A percentile compares a stretch with the other conserved stretches of the same genome.
Evolutionary conservation across 2,113 vertebrate genomes (phyloP).

Genomic region (Rattus norvegicus): DNA sequence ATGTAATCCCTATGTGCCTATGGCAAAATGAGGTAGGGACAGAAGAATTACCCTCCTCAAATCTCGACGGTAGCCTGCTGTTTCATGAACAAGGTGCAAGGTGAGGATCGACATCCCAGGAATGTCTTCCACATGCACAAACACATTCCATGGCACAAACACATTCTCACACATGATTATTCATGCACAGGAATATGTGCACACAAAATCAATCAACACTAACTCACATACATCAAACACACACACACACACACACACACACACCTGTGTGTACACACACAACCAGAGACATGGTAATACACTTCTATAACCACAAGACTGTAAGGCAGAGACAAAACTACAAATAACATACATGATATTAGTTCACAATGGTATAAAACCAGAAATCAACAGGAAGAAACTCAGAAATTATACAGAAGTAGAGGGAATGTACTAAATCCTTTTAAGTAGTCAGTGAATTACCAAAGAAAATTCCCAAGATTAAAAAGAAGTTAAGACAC

Average conservation of each 20-base stretch:
- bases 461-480: not conserved
- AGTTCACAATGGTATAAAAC: not conserved
- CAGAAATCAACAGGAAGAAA: not conserved
- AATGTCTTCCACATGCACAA: not conserved
- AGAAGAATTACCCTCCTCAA: not conserved
- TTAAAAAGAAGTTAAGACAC: not conserved
- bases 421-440: not conserved
- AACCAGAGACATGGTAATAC: not conserved
- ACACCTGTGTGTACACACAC: no score
- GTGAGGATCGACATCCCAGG: not conserved
- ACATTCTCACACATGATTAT: not conserved
- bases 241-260: no score
- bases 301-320: not conserved
- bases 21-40: not conserved
- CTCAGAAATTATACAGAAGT: not conserved
- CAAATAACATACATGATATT: not conserved
- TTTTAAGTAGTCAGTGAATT: not conserved
- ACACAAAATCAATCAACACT: not conserved
- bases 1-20: not conserved
- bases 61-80: not conserved
- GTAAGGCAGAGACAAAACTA: not conserved
- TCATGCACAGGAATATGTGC: not conserved
- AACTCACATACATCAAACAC: not conserved
- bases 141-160: not conserved
- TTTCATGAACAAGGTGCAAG: not conserved